Evolutionary conservation across 2,888 invertebrate species (phyloP).

Genomic region (Mythimna lalbum): DNA sequence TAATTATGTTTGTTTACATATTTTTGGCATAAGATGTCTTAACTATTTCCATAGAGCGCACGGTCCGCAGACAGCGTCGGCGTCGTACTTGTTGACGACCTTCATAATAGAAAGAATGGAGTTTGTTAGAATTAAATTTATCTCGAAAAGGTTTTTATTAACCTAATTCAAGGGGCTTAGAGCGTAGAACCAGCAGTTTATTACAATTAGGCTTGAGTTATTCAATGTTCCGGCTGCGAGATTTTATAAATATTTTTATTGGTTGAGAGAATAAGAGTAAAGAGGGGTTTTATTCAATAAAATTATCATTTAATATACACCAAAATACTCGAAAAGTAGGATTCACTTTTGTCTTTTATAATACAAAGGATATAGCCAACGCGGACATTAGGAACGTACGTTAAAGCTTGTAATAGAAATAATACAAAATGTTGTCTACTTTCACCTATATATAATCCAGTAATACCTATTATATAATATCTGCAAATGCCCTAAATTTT

Average conservation of each 20-base stretch:
- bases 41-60: not conserved
- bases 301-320: not conserved
- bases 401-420: too few relatives aligned
- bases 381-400: too few relatives aligned
- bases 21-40: too few relatives aligned
- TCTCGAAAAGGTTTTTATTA: slow-evolving; percentile 55
- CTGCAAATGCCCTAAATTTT: too few relatives aligned
- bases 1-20: too few relatives aligned
- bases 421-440: too few relatives aligned
- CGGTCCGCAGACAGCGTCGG: not conserved
- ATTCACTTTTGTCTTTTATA: not conserved
- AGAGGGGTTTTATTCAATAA: slow-evolving; percentile 7
- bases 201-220: slow-evolving; percentile 57
- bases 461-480: too few relatives aligned
- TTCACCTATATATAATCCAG: too few relatives aligned
- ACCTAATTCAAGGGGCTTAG: slow-evolving; percentile 52
- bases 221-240: slow-evolving; percentile 35
- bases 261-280: slow-evolving; percentile 5
- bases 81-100: slow-evolving; percentile 14
- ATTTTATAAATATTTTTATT: slow-evolving; percentile 46
- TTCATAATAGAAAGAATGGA: slow-evolving; percentile 27
- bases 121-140: slow-evolving; percentile 50
- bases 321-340: not conserved
- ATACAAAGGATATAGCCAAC: too few relatives aligned
- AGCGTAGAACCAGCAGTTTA: slow-evolving; percentile 50